Evolutionary conservation across 2,888 invertebrate genomes (phyloP), one percentile per base, ranked within the genome.

Genomic region (Nomada hirtipes): DNA sequence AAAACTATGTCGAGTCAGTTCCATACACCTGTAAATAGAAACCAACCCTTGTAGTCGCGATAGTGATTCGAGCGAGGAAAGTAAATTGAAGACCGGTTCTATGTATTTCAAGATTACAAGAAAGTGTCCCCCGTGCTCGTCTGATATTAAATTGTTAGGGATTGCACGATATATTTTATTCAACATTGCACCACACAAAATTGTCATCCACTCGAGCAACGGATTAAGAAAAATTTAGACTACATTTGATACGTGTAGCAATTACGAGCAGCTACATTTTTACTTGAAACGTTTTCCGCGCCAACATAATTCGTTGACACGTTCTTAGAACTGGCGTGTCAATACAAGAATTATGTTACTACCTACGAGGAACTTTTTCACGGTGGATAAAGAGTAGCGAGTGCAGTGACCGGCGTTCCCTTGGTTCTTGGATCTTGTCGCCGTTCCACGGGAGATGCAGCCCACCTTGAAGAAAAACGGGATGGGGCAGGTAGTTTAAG

Each of bases 1-100:
- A 64, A 77, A 85, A 87, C 80, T 83, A 71, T 82, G 84, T 74
- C 76, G 86, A 44, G 74, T 79, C 63, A 67, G 23, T 64, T 47
- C 63, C 60, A 55, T 61, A 60, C 70, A 64, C 70, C 79, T 76
- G 70, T 81, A 87, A 87, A 85, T 81, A 76, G 86, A 77, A 81
- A 73, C 72, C 68, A 68, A 59, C 65, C 67, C 78, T 82, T 81
- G 63, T 55, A 53, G 65, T 63, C 57, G 23, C 29, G 36, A 42
- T 26, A 59, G 67, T 50, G 75, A 69, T 82, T 70, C 52, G 57
- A 60, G 61, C 52, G 75, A 81, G 74, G 78, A 84, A 86, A 86
- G 84, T 84, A 74, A 79, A 44, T 67, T 63, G 68, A 55, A 55
- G 44, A 70, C 69, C 60, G 69, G 67, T 78, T 26, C 50, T 59